These are phyloP conservation scores for Ophthalmolycus amberensis DNA, from an alignment of 2,113 vertebrate genomes.

Conservation along the genomic window DNA sequence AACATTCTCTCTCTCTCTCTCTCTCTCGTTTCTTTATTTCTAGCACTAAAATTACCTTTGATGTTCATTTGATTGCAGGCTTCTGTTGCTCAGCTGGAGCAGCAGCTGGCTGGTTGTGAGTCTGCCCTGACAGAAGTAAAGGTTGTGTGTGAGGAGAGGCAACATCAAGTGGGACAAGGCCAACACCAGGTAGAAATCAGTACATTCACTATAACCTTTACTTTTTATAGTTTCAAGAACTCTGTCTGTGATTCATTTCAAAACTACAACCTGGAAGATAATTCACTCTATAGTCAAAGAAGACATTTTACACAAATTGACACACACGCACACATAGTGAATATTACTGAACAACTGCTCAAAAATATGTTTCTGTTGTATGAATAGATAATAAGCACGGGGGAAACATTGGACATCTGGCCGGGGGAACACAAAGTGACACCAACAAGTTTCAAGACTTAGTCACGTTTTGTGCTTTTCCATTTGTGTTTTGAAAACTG, in stretches of 20 bases:
- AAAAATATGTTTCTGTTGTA: neutral
- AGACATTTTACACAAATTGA: neutral
- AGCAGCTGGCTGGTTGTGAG: constrained; percentile 75
- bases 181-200: constrained; percentile 82
- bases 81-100: constrained; percentile 78
- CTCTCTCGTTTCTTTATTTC: neutral
- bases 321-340: neutral
- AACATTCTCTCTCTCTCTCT: neutral
- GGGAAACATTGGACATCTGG: neutral
- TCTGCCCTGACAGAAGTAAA: constrained; percentile 81
- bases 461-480: neutral
- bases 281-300: neutral
- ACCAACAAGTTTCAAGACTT: neutral
- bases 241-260: neutral
- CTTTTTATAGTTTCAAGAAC: neutral
- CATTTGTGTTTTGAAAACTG: neutral
- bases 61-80: constrained; percentile 73
- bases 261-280: neutral
- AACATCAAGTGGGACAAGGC: constrained; percentile 77
- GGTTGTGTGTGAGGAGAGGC: constrained; percentile 79
- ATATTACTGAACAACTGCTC: neutral
- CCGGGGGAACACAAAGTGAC: neutral
- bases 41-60: neutral
- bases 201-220: neutral
- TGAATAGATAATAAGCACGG: neutral